phyloP scores from a whole-genome alignment of 2,113 vertebrate species.

The Dasyurus viverrinus region DNA sequence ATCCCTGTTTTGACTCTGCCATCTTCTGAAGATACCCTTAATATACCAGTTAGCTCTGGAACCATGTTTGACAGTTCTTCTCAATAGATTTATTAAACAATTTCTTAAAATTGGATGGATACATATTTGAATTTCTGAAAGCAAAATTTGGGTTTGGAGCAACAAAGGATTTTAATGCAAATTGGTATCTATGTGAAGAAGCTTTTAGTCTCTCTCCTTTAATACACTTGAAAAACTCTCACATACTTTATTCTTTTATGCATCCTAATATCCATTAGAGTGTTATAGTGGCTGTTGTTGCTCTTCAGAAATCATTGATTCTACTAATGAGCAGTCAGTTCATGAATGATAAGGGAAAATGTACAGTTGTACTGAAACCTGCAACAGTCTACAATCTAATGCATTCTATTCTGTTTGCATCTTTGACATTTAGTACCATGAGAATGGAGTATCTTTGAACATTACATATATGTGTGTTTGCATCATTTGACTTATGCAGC shows the following conservation, averaged over 20 bases:
- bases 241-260: conserved; percentile 85
- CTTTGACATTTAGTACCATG: conserved; percentile 96
- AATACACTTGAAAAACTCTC: conserved; percentile 87
- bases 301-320: conserved; percentile 84
- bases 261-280: conserved; percentile 86
- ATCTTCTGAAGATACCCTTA: no score
- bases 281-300: conserved; percentile 78
- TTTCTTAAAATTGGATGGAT: conserved; percentile 94
- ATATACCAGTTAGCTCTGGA: no score
- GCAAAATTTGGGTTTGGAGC: conserved; percentile 94
- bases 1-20: no score
- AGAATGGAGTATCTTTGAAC: conserved; percentile 99
- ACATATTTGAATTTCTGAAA: conserved; percentile 98
- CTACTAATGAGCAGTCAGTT: conserved; percentile 54
- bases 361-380: conserved; percentile 82
- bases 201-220: conserved; percentile 93
- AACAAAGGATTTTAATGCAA: conserved; percentile 97
- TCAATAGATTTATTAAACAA: conserved; percentile 94
- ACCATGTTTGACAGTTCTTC: conserved; percentile 81
- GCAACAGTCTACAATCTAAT: conserved; percentile 93
- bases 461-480: conserved; percentile 94
- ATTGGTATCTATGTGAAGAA: conserved; percentile 96
- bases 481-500: conserved; percentile 93
- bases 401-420: conserved; percentile 92
- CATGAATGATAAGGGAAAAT: conserved; percentile 69